Base-by-base conservation (phyloP, 2,888 invertebrate genomes). In the Chrysotoxum bicinctum region DNA sequence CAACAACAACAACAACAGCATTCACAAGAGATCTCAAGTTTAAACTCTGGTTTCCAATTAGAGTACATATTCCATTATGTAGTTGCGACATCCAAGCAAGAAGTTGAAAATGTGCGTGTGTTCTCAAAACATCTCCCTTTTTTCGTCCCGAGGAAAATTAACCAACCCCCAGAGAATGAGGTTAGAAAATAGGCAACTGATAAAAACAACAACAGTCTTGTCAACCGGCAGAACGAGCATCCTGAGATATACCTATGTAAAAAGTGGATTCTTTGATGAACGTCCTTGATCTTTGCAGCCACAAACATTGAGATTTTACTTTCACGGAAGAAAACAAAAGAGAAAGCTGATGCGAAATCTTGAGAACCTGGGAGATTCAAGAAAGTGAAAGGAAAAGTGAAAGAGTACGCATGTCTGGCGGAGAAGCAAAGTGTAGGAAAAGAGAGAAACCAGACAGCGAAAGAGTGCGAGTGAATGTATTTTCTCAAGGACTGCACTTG, bases 201-300 rank as follows among this genome's bases (percentile, higher is more conserved):
- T 43, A 16, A 26, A 68, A 85, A 81, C 72, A 73, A 75, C 84
- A 79, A 43, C 58, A 73, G 72, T 70, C 77, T 21, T 52, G 40
- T 60, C 69, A 80, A 81, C 85, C 85, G 85, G 85, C 85, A 81
- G 77, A 76, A 73, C 72, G 35, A 77, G 73, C 69, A 77, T 69
- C 73, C 64, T 56, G 76, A 56, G 14, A 16, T 45, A 23, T 60
- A 21, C 4, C 64, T 54, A 40, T 72, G 70, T 58, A 70, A 62
- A 73, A 12, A 23, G 48, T 62, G 60, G 87, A 76, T 88, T 87
- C 88, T 89, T 89, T 89, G 89, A 89, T 91, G 90, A 91, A 91
- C 91, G 91, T 90, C 91, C 91, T 91, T 91, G 91, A 91, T 91
- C 91, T 91, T 91, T 91, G 91, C 91, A 91, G 90, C 90, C 64